Percentiles rank a stretch among this genome's conserved stretches.
Evolutionary conservation across 2,113 vertebrate genomes (phyloP).

Genomic region (Eonycteris spelaea): DNA sequence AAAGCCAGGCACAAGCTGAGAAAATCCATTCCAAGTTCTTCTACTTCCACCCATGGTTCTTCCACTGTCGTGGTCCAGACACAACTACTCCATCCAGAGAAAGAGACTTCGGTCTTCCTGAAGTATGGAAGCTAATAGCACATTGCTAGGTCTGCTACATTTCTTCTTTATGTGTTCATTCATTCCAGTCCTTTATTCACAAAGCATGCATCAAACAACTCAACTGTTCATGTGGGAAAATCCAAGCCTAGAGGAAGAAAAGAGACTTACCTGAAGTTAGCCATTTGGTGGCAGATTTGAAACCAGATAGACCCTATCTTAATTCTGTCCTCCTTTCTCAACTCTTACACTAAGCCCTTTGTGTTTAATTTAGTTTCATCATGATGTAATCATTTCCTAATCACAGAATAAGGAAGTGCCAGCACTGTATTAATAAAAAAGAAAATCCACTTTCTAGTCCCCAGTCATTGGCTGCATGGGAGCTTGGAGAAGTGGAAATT

Average conservation of each 20-base stretch:
- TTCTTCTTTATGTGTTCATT: neutral
- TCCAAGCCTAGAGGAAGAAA: neutral
- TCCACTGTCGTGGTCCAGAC: neutral
- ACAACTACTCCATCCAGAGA: neutral
- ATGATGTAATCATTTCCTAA: neutral
- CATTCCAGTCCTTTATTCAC: neutral
- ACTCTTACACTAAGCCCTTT: neutral
- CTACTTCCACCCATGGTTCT: rapidly evolving
- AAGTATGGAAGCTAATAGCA: neutral
- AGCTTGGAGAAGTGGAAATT: neutral
- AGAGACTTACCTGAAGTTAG: neutral
- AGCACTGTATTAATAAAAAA: neutral
- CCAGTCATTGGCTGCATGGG: neutral
- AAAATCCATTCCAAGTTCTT: neutral
- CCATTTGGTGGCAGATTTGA: neutral
- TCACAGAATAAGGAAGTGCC: neutral
- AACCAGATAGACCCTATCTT: neutral
- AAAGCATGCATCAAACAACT: neutral
- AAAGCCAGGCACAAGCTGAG: neutral
- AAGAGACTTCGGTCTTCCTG: neutral
- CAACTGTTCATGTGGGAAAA: neutral
- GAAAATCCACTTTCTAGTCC: neutral
- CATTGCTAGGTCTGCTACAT: neutral
- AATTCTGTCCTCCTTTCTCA: neutral
- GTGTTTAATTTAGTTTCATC: neutral